Evolutionary conservation across 1,140 invertebrate genomes (phyloP).

Genomic region (Hylyphantes graminicola): DNA sequence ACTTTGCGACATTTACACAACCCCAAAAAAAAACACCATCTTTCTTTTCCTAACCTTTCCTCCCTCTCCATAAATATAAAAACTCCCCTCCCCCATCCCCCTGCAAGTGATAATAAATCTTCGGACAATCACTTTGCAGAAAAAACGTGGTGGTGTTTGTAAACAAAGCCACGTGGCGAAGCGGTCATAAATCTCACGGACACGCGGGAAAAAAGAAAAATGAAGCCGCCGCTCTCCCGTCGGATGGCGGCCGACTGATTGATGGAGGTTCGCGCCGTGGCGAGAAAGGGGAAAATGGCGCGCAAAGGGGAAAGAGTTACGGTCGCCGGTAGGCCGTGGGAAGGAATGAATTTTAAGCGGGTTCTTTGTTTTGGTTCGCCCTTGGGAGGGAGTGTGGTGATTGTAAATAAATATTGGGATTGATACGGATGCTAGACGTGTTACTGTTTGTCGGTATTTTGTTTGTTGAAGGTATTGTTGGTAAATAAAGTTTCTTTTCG

Average conservation of each 20-base stretch:
- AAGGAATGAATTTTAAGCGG: constrained; percentile 6
- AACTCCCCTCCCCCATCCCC: too few species aligned
- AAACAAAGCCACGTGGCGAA: constrained; percentile 51
- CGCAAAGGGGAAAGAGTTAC: constrained; percentile 14
- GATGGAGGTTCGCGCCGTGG: constrained; percentile 30
- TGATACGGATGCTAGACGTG: constrained; percentile 6
- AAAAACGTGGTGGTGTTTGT: constrained; percentile 42
- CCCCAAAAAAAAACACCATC: too few species aligned
- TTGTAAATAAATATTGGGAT: background rate
- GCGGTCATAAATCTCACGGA: constrained; percentile 45
- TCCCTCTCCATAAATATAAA: too few species aligned
- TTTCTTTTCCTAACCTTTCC: too few species aligned
- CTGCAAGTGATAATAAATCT: constrained; percentile 42
- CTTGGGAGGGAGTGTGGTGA: background rate
- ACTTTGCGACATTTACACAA: too few species aligned
- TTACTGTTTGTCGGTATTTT: background rate
- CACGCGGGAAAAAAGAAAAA: constrained; percentile 32
- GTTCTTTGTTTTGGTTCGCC: constrained; percentile 9
- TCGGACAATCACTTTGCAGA: background rate
- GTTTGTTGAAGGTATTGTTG: too few species aligned
- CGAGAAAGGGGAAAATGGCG: background rate
- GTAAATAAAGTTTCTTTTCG: too few species aligned
- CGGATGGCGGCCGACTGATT: background rate
- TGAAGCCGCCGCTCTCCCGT: background rate
- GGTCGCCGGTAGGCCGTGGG: background rate